phyloP scores from a whole-genome alignment of 2,113 vertebrate genomes.

The Cinclus mexicanus region DNA sequence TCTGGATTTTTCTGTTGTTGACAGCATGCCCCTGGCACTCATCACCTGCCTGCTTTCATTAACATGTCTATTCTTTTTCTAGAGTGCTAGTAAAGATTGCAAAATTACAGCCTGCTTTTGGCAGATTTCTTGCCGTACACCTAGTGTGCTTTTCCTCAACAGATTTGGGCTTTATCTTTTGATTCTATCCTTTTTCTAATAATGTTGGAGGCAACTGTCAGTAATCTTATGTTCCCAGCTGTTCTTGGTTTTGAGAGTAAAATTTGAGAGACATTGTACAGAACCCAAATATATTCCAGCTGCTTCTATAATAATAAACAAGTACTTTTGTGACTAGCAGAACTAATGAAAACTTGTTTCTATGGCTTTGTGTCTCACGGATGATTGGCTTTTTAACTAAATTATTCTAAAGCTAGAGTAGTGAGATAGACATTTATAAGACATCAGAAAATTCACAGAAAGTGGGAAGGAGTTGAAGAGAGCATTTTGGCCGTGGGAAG shows the following conservation, averaged over 20 bases:
- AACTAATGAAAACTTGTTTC: slow-evolving; percentile 43
- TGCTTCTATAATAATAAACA: slow-evolving; percentile 46
- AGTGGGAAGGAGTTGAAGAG: background rate
- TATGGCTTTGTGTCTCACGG: slow-evolving; percentile 17
- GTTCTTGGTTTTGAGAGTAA: slow-evolving; percentile 3
- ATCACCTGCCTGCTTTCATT: background rate
- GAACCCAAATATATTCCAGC: slow-evolving; percentile 30
- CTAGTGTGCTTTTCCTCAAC: background rate
- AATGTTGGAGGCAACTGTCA: background rate
- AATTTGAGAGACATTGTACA: background rate
- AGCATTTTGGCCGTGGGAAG: background rate
- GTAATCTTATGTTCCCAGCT: slow-evolving; percentile 13
- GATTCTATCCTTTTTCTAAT: background rate
- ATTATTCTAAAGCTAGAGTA: slow-evolving; percentile 4
- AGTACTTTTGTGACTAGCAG: slow-evolving; percentile 45
- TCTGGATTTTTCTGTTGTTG: background rate
- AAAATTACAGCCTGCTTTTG: background rate
- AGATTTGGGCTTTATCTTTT: background rate
- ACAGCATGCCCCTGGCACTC: background rate
- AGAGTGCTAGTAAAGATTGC: background rate
- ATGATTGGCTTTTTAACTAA: slow-evolving; percentile 38
- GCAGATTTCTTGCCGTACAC: background rate
- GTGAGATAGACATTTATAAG: background rate
- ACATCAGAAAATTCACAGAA: background rate
- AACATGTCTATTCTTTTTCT: background rate